Evolutionary conservation across 30 jellyfish, hydroid and myxozoan species (phyloP).

Genomic region (Phacellophora camtschatica): DNA sequence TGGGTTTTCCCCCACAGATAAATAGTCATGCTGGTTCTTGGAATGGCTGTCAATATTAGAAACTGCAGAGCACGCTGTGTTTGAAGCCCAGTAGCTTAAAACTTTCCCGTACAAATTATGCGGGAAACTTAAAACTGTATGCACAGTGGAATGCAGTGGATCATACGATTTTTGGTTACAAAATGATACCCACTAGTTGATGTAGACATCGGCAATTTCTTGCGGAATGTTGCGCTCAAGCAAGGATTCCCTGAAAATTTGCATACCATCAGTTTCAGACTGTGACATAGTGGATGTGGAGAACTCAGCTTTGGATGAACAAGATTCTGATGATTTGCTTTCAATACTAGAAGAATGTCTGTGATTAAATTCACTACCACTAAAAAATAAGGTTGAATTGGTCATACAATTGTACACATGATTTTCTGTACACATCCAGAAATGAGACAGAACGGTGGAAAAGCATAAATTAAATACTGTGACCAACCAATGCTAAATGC

Average conservation of each 20-base stretch:
- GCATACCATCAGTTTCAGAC: conserved; percentile 19
- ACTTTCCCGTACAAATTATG: conserved; percentile 3
- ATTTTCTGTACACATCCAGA: conserved; percentile 30
- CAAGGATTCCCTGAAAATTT: conserved; percentile 38
- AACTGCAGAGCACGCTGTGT: conserved; percentile 9
- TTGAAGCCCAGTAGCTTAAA: conserved; percentile 25
- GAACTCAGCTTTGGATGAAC: neutral
- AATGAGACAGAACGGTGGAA: conserved; percentile 41
- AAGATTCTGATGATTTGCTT: neutral
- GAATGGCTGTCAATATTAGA: conserved; percentile 27
- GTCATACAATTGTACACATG: neutral
- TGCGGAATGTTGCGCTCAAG: neutral
- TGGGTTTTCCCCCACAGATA: conserved; percentile 8
- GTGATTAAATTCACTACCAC: neutral
- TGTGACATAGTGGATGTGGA: conserved; percentile 20
- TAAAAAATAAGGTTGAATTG: conserved; percentile 16
- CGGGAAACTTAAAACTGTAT: neutral
- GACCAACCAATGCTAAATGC: conserved; percentile 31
- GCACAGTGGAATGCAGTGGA: conserved; percentile 31
- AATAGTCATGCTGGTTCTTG: conserved; percentile 2
- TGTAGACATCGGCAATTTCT: conserved; percentile 37
- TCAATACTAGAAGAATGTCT: conserved; percentile 8
- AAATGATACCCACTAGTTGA: conserved; percentile 5
- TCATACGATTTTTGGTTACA: conserved; percentile 17
- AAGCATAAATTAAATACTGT: conserved; percentile 15